phyloP scores from a whole-genome alignment of 1,140 invertebrate genomes.

The Vanessa atalanta region DNA sequence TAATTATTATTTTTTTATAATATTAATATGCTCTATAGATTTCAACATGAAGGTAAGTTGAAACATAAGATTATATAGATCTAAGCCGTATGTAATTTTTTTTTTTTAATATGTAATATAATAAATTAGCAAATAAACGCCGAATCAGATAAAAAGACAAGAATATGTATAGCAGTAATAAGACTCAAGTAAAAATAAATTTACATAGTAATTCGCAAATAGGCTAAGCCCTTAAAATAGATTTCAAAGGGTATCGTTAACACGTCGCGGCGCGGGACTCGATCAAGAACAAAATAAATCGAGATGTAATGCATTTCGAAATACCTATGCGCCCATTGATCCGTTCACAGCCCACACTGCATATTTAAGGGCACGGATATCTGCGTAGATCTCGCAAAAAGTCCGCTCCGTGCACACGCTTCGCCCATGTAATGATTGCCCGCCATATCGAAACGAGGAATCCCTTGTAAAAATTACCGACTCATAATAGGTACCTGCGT shows the following conservation, averaged over 20 bases:
- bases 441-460: constrained; percentile 70
- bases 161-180: constrained; percentile 30
- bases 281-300: constrained; percentile 52
- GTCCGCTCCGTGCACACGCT: constrained; percentile 52
- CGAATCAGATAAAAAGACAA: background rate
- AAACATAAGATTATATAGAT: too few species aligned
- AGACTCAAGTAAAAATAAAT: constrained; percentile 34
- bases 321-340: constrained; percentile 61
- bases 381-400: constrained; percentile 65
- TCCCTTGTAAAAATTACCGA: constrained; percentile 77
- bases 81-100: too few species aligned
- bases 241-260: constrained; percentile 44
- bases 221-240: constrained; percentile 37
- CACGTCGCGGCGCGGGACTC: constrained; percentile 41
- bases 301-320: constrained; percentile 58
- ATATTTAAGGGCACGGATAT: constrained; percentile 63
- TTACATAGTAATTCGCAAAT: constrained; percentile 41
- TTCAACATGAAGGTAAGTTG: too few species aligned
- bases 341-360: constrained; percentile 52
- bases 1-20: too few species aligned
- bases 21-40: too few species aligned
- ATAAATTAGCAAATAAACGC: too few species aligned
- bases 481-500: constrained; percentile 66
- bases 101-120: too few species aligned
- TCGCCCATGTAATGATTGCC: constrained; percentile 68